Percentiles rank a stretch among this genome's conserved stretches.
Evolutionary conservation across 2,797 vertebrate species (phyloP).

Genomic region (Platyrinchus mystaceus): DNA sequence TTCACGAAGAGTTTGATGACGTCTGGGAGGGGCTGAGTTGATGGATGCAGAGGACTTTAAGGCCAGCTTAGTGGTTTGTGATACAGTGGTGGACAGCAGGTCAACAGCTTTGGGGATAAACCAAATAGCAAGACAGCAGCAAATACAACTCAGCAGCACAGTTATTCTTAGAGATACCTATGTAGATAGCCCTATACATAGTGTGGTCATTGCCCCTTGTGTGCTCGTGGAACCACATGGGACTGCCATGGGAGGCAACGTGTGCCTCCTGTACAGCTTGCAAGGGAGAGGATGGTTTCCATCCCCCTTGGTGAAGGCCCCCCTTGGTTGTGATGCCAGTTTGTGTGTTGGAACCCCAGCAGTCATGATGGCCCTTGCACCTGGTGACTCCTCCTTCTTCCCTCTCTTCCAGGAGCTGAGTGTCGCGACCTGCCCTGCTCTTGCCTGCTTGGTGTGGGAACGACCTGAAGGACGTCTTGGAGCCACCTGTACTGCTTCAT

Average conservation of each 20-base stretch:
- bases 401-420: conserved; percentile 40
- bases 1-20: neutral
- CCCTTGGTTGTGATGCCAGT: rapidly evolving
- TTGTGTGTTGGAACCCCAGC: neutral
- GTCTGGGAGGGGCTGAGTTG: neutral
- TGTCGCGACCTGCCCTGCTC: neutral
- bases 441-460: neutral
- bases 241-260: neutral
- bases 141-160: neutral
- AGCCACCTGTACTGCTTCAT: conserved; percentile 64
- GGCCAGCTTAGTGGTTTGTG: neutral
- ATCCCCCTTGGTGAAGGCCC: neutral
- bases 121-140: neutral
- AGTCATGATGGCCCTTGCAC: neutral
- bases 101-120: neutral
- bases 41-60: neutral
- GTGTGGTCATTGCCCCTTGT: neutral
- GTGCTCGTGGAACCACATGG: neutral
- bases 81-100: neutral
- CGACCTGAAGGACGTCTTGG: conserved; percentile 2
- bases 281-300: neutral
- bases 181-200: rapidly evolving
- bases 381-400: neutral
- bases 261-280: rapidly evolving
- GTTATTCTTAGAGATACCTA: neutral